These are phyloP conservation scores for Drosophila putrida DNA, from an alignment of 2,888 invertebrate genomes.

Conservation along the genomic window DNA sequence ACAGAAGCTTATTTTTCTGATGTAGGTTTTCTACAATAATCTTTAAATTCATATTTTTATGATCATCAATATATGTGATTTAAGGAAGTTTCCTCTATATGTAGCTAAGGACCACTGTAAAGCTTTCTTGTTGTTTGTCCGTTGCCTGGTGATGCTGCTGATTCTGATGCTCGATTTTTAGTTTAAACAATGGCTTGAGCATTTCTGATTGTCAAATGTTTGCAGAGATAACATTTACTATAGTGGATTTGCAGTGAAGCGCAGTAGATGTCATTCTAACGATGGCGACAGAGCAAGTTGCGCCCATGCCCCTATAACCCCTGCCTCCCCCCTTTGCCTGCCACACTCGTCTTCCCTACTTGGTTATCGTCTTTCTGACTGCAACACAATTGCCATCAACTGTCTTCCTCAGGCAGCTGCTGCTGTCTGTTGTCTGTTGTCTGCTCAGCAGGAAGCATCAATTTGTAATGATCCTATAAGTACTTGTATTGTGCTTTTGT, in stretches of 20 bases:
- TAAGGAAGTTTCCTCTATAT: not conserved
- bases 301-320: not conserved
- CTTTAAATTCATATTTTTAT: not conserved
- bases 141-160: conserved; percentile 22
- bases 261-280: conserved; percentile 63
- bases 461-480: conserved; percentile 79
- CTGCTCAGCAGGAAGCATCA: conserved; percentile 66
- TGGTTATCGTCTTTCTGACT: conserved; percentile 16
- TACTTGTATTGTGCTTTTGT: conserved; percentile 71
- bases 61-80: not conserved
- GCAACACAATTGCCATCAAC: conserved; percentile 59
- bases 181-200: conserved; percentile 80
- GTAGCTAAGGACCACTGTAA: conserved; percentile 42
- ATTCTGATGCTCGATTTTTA: conserved; percentile 72
- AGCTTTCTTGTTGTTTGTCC: conserved; percentile 43
- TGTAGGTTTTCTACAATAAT: no score
- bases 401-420: conserved; percentile 49
- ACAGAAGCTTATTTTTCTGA: no score
- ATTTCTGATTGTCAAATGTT: conserved; percentile 81
- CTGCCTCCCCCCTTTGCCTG: no score
- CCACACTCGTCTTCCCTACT: no score
- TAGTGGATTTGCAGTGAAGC: conserved; percentile 70
- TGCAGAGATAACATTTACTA: conserved; percentile 79
- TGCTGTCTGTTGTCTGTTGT: not conserved
- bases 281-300: conserved; percentile 42